A percentile compares a stretch with the other conserved stretches of the same genome.
phyloP scores from a whole-genome alignment of 64 coral and sea anemone species.

The Montipora capricornis region DNA sequence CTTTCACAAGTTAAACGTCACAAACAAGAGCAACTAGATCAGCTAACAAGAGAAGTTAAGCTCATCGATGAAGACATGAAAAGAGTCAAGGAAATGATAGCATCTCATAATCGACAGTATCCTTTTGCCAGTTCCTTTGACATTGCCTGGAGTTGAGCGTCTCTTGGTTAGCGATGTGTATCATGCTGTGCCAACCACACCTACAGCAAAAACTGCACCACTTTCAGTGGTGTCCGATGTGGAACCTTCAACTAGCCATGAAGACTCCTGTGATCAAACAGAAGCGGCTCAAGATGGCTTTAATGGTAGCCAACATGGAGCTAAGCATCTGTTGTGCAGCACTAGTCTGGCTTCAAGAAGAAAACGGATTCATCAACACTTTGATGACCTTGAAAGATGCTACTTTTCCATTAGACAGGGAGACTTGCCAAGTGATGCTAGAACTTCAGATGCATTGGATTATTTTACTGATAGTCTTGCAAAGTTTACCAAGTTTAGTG shows the following conservation, averaged over 20 bases:
- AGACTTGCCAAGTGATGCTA: slow-evolving; percentile 87
- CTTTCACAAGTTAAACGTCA: slow-evolving; percentile 95
- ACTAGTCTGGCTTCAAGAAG: slow-evolving; percentile 92
- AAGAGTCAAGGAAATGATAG: slow-evolving; percentile 93
- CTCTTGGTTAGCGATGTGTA: slow-evolving; percentile 88
- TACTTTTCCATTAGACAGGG: slow-evolving; percentile 99
- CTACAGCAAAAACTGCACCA: slow-evolving; percentile 94
- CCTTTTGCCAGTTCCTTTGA: slow-evolving; percentile 28
- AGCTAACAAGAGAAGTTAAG: slow-evolving; percentile 97
- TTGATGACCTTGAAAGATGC: slow-evolving; percentile 99
- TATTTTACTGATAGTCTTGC: slow-evolving; percentile 99
- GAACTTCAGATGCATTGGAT: slow-evolving; percentile 88
- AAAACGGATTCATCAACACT: slow-evolving; percentile 96
- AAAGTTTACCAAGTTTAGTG: slow-evolving; percentile 99
- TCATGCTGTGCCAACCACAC: slow-evolving; percentile 99
- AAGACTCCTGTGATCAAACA: slow-evolving; percentile 29
- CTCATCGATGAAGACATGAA: slow-evolving; percentile 98
- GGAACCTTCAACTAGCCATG: slow-evolving; percentile 61
- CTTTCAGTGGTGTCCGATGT: slow-evolving; percentile 73
- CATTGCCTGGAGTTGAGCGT: slow-evolving; percentile 67
- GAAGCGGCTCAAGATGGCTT: slow-evolving; percentile 94
- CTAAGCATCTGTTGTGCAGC: slow-evolving; percentile 86
- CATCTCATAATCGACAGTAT: slow-evolving; percentile 76
- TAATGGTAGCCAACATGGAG: slow-evolving; percentile 99
- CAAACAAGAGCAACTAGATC: slow-evolving; percentile 99